Conservation (phyloP, 1,140 invertebrate genomes). For the Wasmannia auropunctata region DNA sequence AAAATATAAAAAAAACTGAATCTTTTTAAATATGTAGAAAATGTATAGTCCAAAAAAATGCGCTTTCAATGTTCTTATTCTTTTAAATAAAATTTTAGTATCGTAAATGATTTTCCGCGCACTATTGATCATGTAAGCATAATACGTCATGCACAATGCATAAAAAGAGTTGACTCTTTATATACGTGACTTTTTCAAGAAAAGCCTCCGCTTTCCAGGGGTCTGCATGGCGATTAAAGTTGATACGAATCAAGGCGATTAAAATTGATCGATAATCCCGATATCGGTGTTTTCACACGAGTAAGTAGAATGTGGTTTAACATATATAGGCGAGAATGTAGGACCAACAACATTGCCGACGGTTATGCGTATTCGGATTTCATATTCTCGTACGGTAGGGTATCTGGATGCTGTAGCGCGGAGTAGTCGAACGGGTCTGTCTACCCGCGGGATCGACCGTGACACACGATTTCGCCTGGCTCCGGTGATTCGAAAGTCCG, state of each 20-base stretch:
- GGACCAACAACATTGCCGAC: neutral
- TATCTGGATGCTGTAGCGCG: conserved; percentile 30
- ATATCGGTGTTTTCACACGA: neutral
- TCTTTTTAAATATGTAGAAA: neutral
- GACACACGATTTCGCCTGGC: conserved; percentile 77
- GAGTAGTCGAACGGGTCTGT: conserved; percentile 55
- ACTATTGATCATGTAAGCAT: neutral
- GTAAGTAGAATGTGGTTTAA: neutral
- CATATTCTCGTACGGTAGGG: conserved; percentile 8
- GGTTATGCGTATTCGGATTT: conserved; percentile 28
- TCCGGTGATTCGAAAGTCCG: conserved; percentile 78
- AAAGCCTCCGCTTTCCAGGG: neutral
- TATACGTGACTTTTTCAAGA: neutral
- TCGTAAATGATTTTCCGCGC: neutral
- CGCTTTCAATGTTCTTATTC: neutral
- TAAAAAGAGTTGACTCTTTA: neutral
- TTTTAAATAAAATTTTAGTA: neutral
- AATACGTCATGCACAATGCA: neutral
- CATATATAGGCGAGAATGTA: neutral
- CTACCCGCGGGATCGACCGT: conserved; percentile 75
- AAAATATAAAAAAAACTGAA: neutral
- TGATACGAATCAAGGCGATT: neutral
- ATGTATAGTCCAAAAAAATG: neutral
- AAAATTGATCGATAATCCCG: conserved; percentile 24
- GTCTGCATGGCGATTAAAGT: neutral